Percentiles rank a stretch among this genome's conserved stretches.
phyloP scores from a whole-genome alignment of 2,113 vertebrate species.

The Nymphicus hollandicus region DNA sequence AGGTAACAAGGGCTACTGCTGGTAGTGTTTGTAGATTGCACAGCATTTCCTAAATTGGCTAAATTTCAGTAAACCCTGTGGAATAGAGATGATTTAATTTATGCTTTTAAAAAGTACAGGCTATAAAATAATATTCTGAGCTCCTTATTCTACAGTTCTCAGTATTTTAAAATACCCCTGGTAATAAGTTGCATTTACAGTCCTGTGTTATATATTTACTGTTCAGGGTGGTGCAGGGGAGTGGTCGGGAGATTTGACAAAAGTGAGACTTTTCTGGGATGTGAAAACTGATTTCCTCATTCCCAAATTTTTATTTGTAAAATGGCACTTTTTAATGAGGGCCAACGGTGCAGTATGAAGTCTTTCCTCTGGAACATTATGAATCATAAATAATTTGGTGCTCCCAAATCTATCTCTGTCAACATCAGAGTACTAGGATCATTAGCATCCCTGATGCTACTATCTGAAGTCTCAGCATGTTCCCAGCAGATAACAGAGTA shows the following conservation, averaged over 20 bases:
- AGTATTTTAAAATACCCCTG: neutral
- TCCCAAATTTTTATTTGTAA: neutral
- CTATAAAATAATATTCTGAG: neutral
- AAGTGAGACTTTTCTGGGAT: neutral
- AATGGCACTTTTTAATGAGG: neutral
- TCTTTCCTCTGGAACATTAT: neutral
- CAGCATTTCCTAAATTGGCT: neutral
- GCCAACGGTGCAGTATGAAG: neutral
- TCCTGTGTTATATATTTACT: neutral
- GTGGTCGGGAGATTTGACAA: neutral
- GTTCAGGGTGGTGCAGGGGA: neutral
- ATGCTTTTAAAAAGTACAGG: neutral
- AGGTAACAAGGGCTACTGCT: neutral
- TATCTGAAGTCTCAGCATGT: neutral
- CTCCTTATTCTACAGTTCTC: neutral
- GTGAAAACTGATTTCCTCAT: neutral
- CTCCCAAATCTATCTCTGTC: neutral
- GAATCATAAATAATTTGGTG: conserved; percentile 6
- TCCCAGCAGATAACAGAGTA: neutral
- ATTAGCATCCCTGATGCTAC: neutral
- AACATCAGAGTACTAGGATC: neutral
- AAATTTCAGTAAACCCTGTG: neutral
- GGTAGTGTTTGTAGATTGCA: neutral
- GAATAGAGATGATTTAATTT: neutral
- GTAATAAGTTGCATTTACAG: neutral